phyloP scores from a whole-genome alignment of 2,797 vertebrate genomes.

The Antrozous pallidus region DNA sequence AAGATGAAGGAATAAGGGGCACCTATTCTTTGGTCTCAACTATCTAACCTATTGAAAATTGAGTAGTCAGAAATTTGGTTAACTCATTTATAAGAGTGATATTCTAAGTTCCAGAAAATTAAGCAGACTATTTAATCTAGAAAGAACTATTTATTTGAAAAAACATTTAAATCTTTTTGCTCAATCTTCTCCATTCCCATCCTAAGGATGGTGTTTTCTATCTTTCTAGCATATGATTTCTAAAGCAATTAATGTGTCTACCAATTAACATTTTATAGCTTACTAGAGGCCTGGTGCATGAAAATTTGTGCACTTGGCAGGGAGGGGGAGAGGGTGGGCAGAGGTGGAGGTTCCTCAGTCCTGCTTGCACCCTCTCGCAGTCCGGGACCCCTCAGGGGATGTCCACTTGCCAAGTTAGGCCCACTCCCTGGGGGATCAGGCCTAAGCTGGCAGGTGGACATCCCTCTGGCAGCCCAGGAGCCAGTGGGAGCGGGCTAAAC shows the following conservation, averaged over 20 bases:
- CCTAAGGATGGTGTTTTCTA: background rate
- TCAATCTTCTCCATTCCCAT: background rate
- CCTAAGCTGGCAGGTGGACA: no score
- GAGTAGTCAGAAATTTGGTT: background rate
- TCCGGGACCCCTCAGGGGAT: no score
- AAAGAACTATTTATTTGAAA: background rate
- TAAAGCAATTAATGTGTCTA: background rate
- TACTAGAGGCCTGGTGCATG: no score
- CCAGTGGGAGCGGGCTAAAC: no score
- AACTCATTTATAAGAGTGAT: background rate
- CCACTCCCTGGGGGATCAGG: fast-evolving
- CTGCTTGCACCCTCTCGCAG: no score
- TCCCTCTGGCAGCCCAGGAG: no score
- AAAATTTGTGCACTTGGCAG: no score
- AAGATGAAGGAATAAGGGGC: background rate
- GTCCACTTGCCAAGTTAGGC: no score
- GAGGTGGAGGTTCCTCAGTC: no score
- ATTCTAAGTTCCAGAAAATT: background rate
- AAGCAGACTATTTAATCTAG: background rate
- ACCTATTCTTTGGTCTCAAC: background rate
- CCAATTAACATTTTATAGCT: background rate
- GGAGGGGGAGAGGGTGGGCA: no score
- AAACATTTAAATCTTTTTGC: background rate
- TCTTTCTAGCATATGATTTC: background rate
- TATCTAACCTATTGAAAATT: background rate